Percentiles rank a stretch among this genome's conserved stretches.
Conservation (phyloP, 2,888 invertebrate species). For the Rotaria macrura region DNA sequence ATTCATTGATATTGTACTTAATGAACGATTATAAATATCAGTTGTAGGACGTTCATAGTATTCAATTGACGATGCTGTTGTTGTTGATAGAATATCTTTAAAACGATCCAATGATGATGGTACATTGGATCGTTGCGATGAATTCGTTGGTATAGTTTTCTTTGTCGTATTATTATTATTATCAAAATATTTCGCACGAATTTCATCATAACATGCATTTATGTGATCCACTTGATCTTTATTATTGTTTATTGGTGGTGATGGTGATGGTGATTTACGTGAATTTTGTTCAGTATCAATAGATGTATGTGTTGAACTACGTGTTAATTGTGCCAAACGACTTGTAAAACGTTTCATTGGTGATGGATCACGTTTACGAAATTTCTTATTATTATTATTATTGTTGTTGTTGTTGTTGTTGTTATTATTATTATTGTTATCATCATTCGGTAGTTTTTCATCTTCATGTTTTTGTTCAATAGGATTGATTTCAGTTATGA, state of each 20-base stretch:
- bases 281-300: neutral
- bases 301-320: neutral
- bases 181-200: conserved; percentile 5
- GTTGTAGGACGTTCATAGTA: neutral
- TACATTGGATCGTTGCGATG: neutral
- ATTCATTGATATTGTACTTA: conserved; percentile 17
- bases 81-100: neutral
- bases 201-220: conserved; percentile 14
- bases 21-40: conserved; percentile 10
- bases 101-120: neutral
- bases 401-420: no score
- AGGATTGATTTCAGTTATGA: neutral
- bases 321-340: conserved; percentile 6
- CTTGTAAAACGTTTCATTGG: conserved; percentile 1
- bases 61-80: neutral
- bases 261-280: neutral
- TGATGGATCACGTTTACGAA: neutral
- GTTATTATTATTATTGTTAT: no score
- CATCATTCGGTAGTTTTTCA: neutral
- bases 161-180: neutral
- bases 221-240: conserved; percentile 11
- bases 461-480: neutral
- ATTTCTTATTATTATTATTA: neutral
- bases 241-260: neutral
- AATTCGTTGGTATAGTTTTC: neutral